Evolutionary conservation across 2,797 vertebrate genomes (phyloP), one percentile per base, ranked within the genome.

Genomic region (Vespertilio murinus): DNA sequence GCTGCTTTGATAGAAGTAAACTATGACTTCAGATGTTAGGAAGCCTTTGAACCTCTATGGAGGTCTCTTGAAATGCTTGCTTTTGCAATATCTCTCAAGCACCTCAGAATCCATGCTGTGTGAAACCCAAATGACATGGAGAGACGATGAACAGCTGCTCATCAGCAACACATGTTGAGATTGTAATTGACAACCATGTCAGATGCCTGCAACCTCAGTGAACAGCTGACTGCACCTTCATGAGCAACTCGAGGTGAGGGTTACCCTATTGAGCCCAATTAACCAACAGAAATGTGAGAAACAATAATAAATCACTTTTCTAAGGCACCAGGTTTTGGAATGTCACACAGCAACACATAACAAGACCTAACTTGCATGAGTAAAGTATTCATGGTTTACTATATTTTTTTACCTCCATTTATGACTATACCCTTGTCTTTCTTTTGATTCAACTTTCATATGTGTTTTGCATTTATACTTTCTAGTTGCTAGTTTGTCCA

Each of bases 341-440:
- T 78, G 35, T 85, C 90, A 38, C 1, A 49, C 6, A 74, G 33
- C 42, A 93, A 59, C 1, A 88, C 30, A 28, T 69, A 64, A 49
- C 45, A 30, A 73, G 80, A 23, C 12, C 90, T 49, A 78, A 83
- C 9, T 23, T 70, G 78, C 88, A 30, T 75, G 22, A 77, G 9
- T 59, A 45, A 30, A 38, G 6, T 20, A 33, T 6, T 94, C 3
- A n/a, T 47, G 13, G 70, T 92, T 91, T 81, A 75, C 8, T 33
- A 18, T 69, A 81, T 22, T 25, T 93, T 89, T 93, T 70, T n/a
- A 84, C 30, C 18, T 92, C 33, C 2, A 20, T 87, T 94, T 71
- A 74, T 56, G n/a, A 56, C 8, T 64, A 14, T 33, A 40, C 0
- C 11, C 5, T 83, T 77, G 8, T 64, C 64, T 88, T 56, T 59